Conservation (phyloP, 1,140 invertebrate species). For the Leptinotarsa texana region DNA sequence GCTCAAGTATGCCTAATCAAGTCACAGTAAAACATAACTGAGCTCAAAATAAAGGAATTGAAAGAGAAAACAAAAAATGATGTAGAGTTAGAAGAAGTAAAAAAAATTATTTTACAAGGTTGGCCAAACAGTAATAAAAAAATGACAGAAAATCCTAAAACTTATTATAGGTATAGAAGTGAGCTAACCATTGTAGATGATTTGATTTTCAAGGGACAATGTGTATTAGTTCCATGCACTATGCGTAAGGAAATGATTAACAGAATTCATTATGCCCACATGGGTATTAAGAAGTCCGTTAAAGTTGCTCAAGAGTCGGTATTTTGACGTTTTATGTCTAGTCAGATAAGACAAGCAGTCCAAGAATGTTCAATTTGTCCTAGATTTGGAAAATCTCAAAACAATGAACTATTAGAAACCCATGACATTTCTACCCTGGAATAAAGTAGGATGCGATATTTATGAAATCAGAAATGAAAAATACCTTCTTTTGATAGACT, state of each 20-base stretch:
- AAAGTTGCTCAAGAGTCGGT: slow-evolving; percentile 28
- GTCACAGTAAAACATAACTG: not conserved
- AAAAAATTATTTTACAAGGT: slow-evolving; percentile 41
- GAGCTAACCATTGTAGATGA: not conserved
- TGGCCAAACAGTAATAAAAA: slow-evolving; percentile 51
- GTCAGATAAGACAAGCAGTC: too few relatives aligned
- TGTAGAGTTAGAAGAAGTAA: slow-evolving; percentile 37
- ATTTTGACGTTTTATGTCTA: not conserved
- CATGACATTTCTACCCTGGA: slow-evolving; percentile 50
- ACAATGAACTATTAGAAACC: slow-evolving; percentile 45
- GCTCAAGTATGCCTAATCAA: not conserved
- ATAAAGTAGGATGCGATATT: slow-evolving; percentile 48
- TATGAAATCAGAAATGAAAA: slow-evolving; percentile 47
- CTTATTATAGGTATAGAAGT: slow-evolving; percentile 11
- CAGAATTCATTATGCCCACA: slow-evolving; percentile 54
- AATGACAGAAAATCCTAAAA: not conserved
- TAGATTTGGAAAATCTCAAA: slow-evolving; percentile 25
- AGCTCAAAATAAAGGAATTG: not conserved
- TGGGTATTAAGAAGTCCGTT: slow-evolving; percentile 41
- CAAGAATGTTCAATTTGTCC: too few relatives aligned
- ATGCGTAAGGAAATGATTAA: slow-evolving; percentile 52
- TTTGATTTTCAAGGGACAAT: not conserved
- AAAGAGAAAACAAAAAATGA: slow-evolving; percentile 43
- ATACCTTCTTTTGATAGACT: slow-evolving; percentile 53
- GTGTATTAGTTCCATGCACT: slow-evolving; percentile 43